These are phyloP conservation scores for Callitettix versicolor DNA, from an alignment of 1,140 invertebrate genomes.

Conservation along the genomic window DNA sequence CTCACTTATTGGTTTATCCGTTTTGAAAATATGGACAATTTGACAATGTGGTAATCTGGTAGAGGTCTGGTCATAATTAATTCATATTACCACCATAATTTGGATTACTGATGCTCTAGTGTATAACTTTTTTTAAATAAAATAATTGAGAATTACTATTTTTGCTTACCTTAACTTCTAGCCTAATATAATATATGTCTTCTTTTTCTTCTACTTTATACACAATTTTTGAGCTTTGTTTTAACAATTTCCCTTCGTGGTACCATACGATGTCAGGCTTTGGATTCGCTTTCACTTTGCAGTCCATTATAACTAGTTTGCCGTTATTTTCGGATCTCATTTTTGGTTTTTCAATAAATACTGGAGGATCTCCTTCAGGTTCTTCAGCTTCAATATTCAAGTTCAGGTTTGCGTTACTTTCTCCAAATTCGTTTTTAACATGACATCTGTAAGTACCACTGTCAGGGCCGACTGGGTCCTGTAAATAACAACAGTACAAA, in stretches of 20 bases:
- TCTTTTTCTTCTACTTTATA: conserved; percentile 69
- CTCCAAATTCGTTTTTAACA: conserved; percentile 92
- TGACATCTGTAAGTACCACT: conserved; percentile 95
- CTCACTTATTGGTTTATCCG: no score
- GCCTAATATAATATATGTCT: conserved; percentile 78
- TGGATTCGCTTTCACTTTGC: conserved; percentile 86
- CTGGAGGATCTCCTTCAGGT: conserved; percentile 86
- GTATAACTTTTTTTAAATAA: no score
- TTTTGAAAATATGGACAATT: no score
- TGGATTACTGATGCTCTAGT: no score
- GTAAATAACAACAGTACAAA: conserved; percentile 30
- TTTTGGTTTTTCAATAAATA: conserved; percentile 94
- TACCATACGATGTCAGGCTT: conserved; percentile 92
- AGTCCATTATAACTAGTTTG: conserved; percentile 96
- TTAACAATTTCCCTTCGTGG: conserved; percentile 64
- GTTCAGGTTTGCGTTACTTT: conserved; percentile 96
- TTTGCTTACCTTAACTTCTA: conserved; percentile 73
- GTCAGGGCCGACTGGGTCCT: conserved; percentile 89
- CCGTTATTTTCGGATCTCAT: conserved; percentile 91
- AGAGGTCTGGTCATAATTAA: no score
- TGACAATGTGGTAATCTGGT: no score
- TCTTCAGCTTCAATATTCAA: conserved; percentile 95
- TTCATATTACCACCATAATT: no score
- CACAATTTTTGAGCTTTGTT: conserved; percentile 67
- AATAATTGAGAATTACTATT: no score